Evolutionary conservation across 2,888 invertebrate species (phyloP).

Genomic region (Automeris io): DNA sequence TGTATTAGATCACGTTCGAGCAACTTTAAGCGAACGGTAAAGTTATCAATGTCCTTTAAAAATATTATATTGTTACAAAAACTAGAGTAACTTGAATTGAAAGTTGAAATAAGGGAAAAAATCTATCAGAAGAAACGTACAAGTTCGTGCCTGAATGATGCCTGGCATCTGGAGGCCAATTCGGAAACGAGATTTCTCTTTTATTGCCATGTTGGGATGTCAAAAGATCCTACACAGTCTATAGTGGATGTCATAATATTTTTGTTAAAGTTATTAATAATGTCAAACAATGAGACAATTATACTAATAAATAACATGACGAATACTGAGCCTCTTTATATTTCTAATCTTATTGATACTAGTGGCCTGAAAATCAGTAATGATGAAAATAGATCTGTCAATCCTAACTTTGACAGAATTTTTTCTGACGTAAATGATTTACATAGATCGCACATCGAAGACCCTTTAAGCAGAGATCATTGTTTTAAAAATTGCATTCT

Average conservation of each 20-base stretch:
- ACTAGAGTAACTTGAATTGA: conserved; percentile 2
- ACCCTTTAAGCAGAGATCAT: too few relatives aligned
- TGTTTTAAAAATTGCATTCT: too few relatives aligned
- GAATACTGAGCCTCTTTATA: too few relatives aligned
- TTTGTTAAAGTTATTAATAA: too few relatives aligned
- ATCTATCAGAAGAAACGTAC: not conserved
- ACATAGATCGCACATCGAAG: too few relatives aligned
- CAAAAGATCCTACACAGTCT: conserved; percentile 5
- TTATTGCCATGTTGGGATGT: conserved; percentile 35
- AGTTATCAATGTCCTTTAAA: not conserved
- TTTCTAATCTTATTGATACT: too few relatives aligned
- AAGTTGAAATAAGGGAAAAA: conserved; percentile 1
- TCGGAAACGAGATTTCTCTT: conserved; percentile 47
- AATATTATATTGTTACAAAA: not conserved
- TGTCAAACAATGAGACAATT: too few relatives aligned
- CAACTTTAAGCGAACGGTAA: not conserved
- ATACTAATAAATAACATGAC: too few relatives aligned
- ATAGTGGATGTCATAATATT: conserved; percentile 5
- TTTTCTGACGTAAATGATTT: too few relatives aligned
- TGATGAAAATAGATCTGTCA: too few relatives aligned
- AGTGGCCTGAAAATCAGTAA: too few relatives aligned
- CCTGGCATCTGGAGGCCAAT: conserved; percentile 28
- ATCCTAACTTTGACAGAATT: too few relatives aligned
- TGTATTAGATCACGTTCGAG: not conserved
- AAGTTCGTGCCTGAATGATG: conserved; percentile 22